Evolutionary conservation across 2,113 vertebrate genomes (phyloP).

Genomic region (Clarias macrocephalus): DNA sequence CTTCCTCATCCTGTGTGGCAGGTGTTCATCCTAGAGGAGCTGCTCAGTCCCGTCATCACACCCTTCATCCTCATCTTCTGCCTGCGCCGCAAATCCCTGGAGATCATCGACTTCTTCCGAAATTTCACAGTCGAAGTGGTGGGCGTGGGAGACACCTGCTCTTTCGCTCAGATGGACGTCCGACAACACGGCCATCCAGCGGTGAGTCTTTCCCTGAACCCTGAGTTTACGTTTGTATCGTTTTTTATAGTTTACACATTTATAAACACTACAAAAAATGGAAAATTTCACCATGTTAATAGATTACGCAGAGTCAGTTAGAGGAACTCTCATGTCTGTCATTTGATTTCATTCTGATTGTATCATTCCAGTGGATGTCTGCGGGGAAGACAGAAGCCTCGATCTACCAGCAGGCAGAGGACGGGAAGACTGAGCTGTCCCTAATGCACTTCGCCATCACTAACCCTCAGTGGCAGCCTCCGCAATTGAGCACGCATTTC

Average conservation of each 20-base stretch:
- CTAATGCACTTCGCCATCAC: constrained; percentile 99
- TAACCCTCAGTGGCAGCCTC: constrained; percentile 96
- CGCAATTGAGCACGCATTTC: constrained; percentile 91
- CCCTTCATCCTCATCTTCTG: constrained; percentile 95
- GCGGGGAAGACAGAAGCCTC: constrained; percentile 95
- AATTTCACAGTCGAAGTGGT: constrained; percentile 98
- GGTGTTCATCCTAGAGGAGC: constrained; percentile 96
- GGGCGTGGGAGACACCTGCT: constrained; percentile 95
- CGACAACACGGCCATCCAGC: constrained; percentile 95
- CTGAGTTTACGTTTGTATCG: not conserved
- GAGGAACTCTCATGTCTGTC: not conserved
- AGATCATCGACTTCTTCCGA: constrained; percentile 98
- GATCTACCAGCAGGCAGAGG: constrained; percentile 96
- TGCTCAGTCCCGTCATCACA: constrained; percentile 93
- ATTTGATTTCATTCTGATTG: not conserved
- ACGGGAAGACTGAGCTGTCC: constrained; percentile 94
- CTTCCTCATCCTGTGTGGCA: constrained; percentile 51
- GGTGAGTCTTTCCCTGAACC: constrained; percentile 67
- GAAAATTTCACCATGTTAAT: not conserved
- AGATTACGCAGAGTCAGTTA: not conserved
- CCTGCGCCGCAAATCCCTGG: constrained; percentile 91
- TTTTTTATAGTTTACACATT: not conserved
- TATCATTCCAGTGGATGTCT: constrained; percentile 85
- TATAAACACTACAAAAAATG: not conserved
- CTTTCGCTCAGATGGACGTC: constrained; percentile 98